phyloP scores from a whole-genome alignment of 1,140 invertebrate genomes.

The Bombus picipes region DNA sequence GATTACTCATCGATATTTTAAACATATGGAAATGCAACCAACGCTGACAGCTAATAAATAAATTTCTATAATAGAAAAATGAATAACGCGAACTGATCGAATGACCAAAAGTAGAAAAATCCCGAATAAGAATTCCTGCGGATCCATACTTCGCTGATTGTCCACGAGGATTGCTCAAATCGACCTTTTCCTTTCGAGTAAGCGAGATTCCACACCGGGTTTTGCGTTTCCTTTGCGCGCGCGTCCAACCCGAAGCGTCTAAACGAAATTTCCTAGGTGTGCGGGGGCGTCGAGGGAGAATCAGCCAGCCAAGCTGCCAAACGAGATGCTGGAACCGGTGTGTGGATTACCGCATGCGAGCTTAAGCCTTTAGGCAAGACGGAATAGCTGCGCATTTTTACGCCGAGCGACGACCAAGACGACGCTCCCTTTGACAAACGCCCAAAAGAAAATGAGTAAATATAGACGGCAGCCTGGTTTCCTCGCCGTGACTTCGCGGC shows the following conservation, averaged over 20 bases:
- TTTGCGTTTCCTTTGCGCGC: neutral
- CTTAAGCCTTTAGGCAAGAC: conserved; percentile 64
- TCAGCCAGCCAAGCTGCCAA: conserved; percentile 15
- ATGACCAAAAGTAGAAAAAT: neutral
- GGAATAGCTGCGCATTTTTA: conserved; percentile 67
- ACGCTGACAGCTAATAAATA: too few relatives aligned
- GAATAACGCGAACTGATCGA: too few relatives aligned
- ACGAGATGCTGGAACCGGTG: conserved; percentile 22
- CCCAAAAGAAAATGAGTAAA: conserved; percentile 68
- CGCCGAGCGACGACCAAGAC: conserved; percentile 55
- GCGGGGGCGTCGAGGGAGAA: neutral
- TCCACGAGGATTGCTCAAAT: too few relatives aligned
- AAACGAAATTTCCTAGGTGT: neutral
- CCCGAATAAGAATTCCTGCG: neutral
- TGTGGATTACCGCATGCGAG: conserved; percentile 47
- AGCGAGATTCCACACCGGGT: neutral
- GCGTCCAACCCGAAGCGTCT: neutral
- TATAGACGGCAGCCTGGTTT: conserved; percentile 55
- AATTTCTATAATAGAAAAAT: too few relatives aligned
- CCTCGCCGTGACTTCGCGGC: conserved; percentile 56
- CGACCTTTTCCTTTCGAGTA: too few relatives aligned
- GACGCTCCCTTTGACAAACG: conserved; percentile 63
- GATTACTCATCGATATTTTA: too few relatives aligned
- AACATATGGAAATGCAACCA: too few relatives aligned
- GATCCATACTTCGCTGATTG: neutral